Conservation (phyloP, 2,113 vertebrate species). For the human (Homo sapiens) region DNA sequence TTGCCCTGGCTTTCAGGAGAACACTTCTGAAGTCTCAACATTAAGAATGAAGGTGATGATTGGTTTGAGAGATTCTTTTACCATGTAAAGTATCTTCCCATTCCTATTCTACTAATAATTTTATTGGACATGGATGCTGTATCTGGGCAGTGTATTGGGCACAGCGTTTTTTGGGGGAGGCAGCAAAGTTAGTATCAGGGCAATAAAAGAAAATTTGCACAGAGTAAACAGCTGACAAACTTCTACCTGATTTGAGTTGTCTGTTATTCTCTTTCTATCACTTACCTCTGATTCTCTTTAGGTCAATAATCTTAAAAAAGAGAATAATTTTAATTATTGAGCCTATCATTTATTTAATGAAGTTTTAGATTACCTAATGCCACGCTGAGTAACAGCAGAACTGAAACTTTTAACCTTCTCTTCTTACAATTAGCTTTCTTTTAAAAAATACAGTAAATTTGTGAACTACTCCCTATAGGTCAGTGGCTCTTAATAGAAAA, state of each 20-base stretch:
- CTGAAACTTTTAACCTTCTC: constrained; percentile 41
- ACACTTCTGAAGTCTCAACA: neutral
- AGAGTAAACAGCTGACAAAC: neutral
- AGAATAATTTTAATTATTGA: constrained; percentile 27
- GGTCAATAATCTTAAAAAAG: constrained; percentile 2
- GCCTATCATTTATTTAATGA: constrained; percentile 18
- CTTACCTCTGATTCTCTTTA: neutral
- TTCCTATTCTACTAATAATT: neutral
- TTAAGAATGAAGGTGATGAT: neutral
- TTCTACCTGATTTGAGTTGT: neutral
- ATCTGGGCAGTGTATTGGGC: neutral
- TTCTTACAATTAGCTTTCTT: constrained; percentile 24
- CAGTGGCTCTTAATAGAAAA: neutral
- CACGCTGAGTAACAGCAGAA: neutral
- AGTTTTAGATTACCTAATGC: constrained; percentile 42
- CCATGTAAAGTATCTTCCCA: neutral
- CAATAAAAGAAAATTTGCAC: neutral
- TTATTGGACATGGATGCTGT: neutral
- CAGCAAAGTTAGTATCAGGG: neutral
- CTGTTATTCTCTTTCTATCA: neutral
- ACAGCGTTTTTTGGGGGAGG: neutral
- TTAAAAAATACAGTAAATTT: neutral
- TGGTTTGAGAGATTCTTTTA: neutral
- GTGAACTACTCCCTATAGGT: neutral
- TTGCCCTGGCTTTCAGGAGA: neutral